Conservation (phyloP, 2,888 invertebrate species). For the Xylota sylvarum region DNA sequence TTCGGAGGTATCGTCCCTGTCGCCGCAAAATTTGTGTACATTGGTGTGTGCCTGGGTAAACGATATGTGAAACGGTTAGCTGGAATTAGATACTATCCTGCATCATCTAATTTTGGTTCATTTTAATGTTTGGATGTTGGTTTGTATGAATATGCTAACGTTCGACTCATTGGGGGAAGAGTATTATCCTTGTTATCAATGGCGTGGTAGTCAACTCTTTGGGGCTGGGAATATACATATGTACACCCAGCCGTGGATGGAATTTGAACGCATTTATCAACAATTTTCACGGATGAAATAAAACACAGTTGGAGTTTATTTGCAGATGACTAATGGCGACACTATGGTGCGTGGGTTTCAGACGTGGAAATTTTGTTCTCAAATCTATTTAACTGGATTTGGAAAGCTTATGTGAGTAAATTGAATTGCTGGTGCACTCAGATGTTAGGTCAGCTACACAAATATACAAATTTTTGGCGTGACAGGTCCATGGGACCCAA, state of each 20-base stretch:
- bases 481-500: no score
- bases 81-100: conserved; percentile 6
- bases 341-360: background rate
- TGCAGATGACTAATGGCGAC: background rate
- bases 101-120: conserved; percentile 17
- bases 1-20: conserved; percentile 4
- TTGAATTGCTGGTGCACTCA: no score
- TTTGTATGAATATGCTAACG: background rate
- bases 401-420: no score
- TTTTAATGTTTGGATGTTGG: background rate
- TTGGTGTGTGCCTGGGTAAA: conserved; percentile 24
- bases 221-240: background rate
- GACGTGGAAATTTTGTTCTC: no score
- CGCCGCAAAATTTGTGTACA: background rate
- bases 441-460: no score
- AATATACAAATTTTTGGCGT: no score
- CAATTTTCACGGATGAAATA: background rate
- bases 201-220: background rate
- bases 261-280: background rate
- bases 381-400: no score
- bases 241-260: background rate
- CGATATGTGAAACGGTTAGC: conserved; percentile 4
- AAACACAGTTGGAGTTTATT: background rate
- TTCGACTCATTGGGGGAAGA: background rate
- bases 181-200: background rate